Conservation (phyloP, 2,888 invertebrate genomes). For the Oligia fasciuncula region DNA sequence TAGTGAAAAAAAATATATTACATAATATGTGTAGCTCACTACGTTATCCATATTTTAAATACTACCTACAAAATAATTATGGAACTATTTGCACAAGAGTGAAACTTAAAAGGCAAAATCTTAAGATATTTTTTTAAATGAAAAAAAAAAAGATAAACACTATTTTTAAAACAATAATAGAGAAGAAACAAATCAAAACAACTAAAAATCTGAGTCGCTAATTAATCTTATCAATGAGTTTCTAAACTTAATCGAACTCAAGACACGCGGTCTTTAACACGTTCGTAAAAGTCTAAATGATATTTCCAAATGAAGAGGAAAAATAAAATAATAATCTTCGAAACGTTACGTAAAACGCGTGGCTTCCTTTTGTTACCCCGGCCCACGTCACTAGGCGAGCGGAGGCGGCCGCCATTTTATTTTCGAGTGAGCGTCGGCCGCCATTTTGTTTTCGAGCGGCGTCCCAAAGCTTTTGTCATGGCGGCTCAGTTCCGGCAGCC, state of each 20-base stretch:
- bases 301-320: neutral
- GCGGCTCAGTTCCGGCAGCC: neutral
- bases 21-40: too few relatives aligned
- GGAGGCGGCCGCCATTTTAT: conserved; percentile 19
- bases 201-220: too few relatives aligned
- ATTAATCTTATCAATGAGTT: too few relatives aligned
- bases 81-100: too few relatives aligned
- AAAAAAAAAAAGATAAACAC: too few relatives aligned
- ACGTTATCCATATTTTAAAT: too few relatives aligned
- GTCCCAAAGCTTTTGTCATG: neutral
- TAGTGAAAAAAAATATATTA: too few relatives aligned
- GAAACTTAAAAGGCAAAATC: too few relatives aligned
- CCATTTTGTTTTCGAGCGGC: conserved; percentile 25
- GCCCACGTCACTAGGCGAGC: neutral
- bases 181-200: too few relatives aligned
- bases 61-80: too few relatives aligned
- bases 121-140: too few relatives aligned
- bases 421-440: neutral
- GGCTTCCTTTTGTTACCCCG: conserved; percentile 4
- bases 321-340: neutral
- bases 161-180: too few relatives aligned
- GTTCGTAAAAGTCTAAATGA: neutral
- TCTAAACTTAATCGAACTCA: conserved; percentile 4
- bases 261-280: neutral
- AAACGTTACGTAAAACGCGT: neutral